Evolutionary conservation across 2,113 vertebrate genomes (phyloP).

Genomic region (Alethe castanea): DNA sequence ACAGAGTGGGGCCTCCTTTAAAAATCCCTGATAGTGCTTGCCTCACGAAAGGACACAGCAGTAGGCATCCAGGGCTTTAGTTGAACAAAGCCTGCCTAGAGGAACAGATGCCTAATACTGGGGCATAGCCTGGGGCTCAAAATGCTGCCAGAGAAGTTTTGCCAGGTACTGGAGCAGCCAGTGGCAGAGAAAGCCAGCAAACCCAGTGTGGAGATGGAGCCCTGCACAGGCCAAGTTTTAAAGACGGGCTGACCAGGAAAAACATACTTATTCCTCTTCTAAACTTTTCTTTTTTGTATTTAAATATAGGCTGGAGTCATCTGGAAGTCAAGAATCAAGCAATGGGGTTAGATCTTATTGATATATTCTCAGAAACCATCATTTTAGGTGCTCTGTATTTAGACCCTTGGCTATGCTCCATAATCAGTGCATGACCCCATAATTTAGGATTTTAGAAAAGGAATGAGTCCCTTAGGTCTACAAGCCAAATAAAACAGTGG

Average conservation of each 20-base stretch:
- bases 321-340: not conserved
- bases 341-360: not conserved
- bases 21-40: not conserved
- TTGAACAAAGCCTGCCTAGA: not conserved
- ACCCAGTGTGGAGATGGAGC: not conserved
- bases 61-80: not conserved
- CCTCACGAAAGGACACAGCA: not conserved
- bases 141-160: not conserved
- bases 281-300: not conserved
- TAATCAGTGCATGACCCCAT: not conserved
- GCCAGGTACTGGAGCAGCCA: not conserved
- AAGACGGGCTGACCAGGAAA: not conserved
- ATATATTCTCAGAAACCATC: not conserved
- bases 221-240: not conserved
- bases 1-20: not conserved
- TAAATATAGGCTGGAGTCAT: not conserved
- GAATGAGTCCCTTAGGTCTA: not conserved
- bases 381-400: not conserved
- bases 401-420: not conserved
- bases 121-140: not conserved
- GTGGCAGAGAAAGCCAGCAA: not conserved
- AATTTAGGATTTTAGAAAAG: not conserved
- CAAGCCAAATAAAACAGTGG: not conserved
- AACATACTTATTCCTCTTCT: not conserved
- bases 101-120: not conserved